A percentile compares a stretch with the other conserved stretches of the same genome.
Evolutionary conservation across 2,113 vertebrate species (phyloP).

Genomic region (Phodopus roborovskii): DNA sequence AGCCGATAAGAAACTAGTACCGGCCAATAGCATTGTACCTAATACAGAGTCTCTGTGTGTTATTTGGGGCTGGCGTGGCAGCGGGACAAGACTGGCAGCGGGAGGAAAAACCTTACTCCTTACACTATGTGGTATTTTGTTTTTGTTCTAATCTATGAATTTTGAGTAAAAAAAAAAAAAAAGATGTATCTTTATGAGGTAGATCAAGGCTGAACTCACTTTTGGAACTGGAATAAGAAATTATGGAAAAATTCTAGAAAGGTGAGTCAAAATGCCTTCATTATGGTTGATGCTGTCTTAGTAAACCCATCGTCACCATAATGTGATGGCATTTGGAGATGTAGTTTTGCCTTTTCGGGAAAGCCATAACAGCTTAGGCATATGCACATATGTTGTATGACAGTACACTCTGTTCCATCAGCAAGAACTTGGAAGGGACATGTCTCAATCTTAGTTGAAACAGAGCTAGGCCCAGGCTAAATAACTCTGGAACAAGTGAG

Average conservation of each 20-base stretch:
- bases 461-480: background rate
- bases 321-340: background rate
- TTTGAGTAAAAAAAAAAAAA: constrained; percentile 8
- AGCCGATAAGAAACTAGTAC: no score
- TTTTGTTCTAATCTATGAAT: background rate
- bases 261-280: background rate
- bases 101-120: no score
- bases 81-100: no score
- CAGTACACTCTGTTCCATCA: accelerated
- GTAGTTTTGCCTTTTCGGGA: background rate
- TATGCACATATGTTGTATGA: background rate
- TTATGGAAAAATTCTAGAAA: constrained; percentile 8
- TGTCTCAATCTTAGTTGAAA: constrained; percentile 8
- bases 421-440: background rate
- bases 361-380: background rate
- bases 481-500: background rate
- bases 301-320: background rate
- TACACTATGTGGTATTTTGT: background rate
- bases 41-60: no score
- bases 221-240: background rate
- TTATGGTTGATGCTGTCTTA: background rate
- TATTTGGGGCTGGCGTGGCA: no score
- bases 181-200: background rate
- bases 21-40: no score
- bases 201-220: background rate